Conservation (phyloP, 2,888 invertebrate genomes). For the Tachina lurida region DNA sequence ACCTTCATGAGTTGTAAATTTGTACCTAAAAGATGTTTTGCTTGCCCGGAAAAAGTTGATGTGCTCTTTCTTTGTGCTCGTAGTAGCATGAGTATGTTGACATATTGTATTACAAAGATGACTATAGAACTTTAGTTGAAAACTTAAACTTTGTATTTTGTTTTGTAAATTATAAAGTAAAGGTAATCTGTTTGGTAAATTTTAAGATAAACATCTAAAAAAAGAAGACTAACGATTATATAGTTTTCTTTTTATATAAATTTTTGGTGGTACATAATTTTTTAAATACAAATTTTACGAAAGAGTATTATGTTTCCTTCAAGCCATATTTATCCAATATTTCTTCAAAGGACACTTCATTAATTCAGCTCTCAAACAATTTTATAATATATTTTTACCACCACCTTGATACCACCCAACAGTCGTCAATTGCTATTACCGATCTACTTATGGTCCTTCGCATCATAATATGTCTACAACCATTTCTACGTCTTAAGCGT, state of each 20-base stretch:
- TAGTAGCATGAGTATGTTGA: conserved; percentile 74
- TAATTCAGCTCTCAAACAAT: too few relatives aligned
- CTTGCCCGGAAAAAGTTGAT: conserved; percentile 43
- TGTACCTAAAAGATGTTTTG: conserved; percentile 51
- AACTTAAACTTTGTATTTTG: conserved; percentile 47
- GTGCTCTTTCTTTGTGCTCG: conserved; percentile 37
- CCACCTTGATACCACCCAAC: too few relatives aligned
- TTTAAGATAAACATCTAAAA: conserved; percentile 33
- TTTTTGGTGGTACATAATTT: background rate
- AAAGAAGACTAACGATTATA: conserved; percentile 21
- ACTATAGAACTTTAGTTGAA: conserved; percentile 48
- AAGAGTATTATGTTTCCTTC: background rate
- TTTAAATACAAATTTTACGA: background rate
- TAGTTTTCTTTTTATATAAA: background rate
- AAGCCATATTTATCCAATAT: too few relatives aligned
- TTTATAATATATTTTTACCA: too few relatives aligned
- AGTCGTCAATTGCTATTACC: too few relatives aligned
- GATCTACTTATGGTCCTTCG: too few relatives aligned
- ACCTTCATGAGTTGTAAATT: conserved; percentile 64
- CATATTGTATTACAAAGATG: conserved; percentile 78
- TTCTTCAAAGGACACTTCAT: too few relatives aligned
- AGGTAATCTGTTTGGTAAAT: conserved; percentile 54
- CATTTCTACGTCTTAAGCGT: too few relatives aligned
- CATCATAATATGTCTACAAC: too few relatives aligned
- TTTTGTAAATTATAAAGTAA: conserved; percentile 43